A percentile compares a stretch with the other conserved stretches of the same genome.
Evolutionary conservation across 2,113 vertebrate species (phyloP).

Genomic region (Noturus placidus): DNA sequence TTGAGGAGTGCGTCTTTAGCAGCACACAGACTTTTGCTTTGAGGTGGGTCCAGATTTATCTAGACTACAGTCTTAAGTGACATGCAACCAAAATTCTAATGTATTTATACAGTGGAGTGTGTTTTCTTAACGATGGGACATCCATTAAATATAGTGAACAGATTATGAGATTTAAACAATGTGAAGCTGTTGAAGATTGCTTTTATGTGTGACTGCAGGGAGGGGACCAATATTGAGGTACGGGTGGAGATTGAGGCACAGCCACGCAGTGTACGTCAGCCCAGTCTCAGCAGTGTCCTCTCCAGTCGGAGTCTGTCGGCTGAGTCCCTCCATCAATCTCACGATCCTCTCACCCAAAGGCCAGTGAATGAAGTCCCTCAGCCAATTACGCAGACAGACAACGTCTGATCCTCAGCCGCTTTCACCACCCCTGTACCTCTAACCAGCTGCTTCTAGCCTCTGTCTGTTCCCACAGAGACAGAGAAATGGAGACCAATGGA

Average conservation of each 20-base stretch:
- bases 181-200: conserved; percentile 5
- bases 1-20: conserved; percentile 60
- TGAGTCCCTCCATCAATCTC: conserved; percentile 74
- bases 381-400: conserved; percentile 63
- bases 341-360: conserved; percentile 69
- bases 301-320: conserved; percentile 77
- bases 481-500: conserved; percentile 40
- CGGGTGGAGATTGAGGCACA: conserved; percentile 79
- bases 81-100: background rate
- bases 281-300: conserved; percentile 76
- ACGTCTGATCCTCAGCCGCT: conserved; percentile 65
- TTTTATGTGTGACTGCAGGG: conserved; percentile 61
- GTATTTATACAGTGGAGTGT: background rate
- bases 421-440: conserved; percentile 58
- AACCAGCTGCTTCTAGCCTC: conserved; percentile 72
- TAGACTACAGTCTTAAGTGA: too few relatives aligned
- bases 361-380: conserved; percentile 51
- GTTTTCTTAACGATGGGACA: background rate
- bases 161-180: background rate
- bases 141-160: background rate
- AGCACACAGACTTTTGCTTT: conserved; percentile 63
- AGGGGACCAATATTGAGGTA: conserved; percentile 78
- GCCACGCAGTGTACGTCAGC: conserved; percentile 67
- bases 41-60: conserved; percentile 64
- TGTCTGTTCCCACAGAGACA: conserved; percentile 58